These are phyloP conservation scores for Pangasianodon hypophthalmus DNA, from an alignment of 2,113 vertebrate species.

Conservation along the genomic window DNA sequence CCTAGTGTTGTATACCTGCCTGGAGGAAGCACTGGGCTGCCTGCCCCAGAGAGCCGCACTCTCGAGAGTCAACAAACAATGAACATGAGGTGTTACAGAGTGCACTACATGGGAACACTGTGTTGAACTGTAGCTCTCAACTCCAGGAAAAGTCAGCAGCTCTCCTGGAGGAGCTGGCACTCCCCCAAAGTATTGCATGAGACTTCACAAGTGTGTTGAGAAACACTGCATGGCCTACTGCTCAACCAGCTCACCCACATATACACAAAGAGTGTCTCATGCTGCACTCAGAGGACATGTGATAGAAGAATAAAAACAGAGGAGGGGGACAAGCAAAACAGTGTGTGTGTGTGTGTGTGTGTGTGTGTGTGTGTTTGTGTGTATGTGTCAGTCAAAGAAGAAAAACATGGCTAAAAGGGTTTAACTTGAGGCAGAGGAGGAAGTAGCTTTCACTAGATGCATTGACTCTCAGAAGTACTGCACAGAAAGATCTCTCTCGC, in stretches of 20 bases:
- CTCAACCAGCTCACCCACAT: constrained; percentile 8
- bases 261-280: constrained; percentile 16
- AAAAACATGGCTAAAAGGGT: not conserved
- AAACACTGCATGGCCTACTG: not conserved
- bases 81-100: not conserved
- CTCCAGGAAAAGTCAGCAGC: constrained; percentile 35
- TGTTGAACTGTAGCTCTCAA: not conserved
- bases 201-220: constrained; percentile 16
- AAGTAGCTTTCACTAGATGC: constrained; percentile 35
- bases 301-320: not conserved
- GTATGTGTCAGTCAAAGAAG: constrained; percentile 1
- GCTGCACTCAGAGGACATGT: not conserved
- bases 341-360: not conserved
- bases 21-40: not conserved
- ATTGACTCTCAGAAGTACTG: not conserved
- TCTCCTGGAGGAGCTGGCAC: constrained; percentile 45
- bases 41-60: not conserved
- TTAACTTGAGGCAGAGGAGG: constrained; percentile 24
- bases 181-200: not conserved
- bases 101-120: not conserved
- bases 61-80: constrained; percentile 8
- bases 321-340: constrained; percentile 11
- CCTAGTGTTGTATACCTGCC: constrained; percentile 40
- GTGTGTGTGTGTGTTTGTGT: constrained; percentile 40
- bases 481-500: not conserved